phyloP scores from a whole-genome alignment of 2,113 vertebrate species.

The Megaleporinus macrocephalus region DNA sequence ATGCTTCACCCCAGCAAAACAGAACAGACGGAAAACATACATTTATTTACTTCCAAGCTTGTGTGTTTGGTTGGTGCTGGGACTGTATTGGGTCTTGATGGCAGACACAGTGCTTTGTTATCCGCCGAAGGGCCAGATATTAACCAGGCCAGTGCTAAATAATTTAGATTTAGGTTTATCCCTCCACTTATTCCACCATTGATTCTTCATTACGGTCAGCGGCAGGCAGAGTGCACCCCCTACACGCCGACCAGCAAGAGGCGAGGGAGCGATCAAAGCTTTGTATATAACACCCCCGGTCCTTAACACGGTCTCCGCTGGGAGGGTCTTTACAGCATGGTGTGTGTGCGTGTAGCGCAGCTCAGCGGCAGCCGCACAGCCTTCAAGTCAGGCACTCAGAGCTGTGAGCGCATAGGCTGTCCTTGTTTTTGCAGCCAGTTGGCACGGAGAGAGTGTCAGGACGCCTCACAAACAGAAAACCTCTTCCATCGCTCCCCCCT shows the following conservation, averaged over 20 bases:
- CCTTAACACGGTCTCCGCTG: constrained; percentile 2
- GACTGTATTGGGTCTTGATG: not conserved
- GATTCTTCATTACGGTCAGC: constrained; percentile 44
- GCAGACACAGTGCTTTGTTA: not conserved
- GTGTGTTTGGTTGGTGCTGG: not conserved
- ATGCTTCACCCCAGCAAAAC: not conserved
- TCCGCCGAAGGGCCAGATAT: constrained; percentile 20
- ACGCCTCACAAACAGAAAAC: not conserved
- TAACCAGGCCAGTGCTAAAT: constrained; percentile 26
- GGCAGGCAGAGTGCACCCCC: constrained; percentile 5
- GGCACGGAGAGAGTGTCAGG: not conserved
- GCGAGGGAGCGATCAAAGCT: constrained; percentile 16
- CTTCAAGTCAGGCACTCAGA: not conserved
- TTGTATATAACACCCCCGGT: not conserved
- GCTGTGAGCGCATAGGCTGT: not conserved
- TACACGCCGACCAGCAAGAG: not conserved
- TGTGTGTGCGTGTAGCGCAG: not conserved
- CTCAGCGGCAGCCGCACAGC: not conserved
- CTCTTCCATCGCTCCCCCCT: not conserved
- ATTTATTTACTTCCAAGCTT: not conserved
- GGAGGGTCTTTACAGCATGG: not conserved
- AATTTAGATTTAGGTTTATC: constrained; percentile 37
- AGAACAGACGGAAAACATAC: not conserved
- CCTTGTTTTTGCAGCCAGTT: not conserved
- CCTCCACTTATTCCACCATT: constrained; percentile 21